phyloP scores from a whole-genome alignment of 2,113 vertebrate genomes.

The Scolopax mira region DNA sequence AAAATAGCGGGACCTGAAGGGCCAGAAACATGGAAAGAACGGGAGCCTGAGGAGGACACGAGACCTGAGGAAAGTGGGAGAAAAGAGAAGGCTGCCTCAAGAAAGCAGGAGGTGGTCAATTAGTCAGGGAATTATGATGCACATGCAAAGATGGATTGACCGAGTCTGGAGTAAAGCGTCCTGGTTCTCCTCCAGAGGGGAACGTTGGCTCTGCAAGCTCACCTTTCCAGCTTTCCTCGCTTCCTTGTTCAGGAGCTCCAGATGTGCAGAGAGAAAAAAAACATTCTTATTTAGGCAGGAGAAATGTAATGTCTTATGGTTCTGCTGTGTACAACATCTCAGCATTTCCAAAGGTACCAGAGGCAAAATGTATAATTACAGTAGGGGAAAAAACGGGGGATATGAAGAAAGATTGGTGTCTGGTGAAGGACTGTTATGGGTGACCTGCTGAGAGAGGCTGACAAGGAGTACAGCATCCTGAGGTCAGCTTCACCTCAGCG shows the following conservation, averaged over 20 bases:
- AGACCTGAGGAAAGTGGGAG: neutral
- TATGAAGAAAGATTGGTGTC: neutral
- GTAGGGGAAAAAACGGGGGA: neutral
- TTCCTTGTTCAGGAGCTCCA: neutral
- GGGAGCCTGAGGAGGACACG: neutral
- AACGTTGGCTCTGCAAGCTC: neutral
- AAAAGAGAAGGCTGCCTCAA: neutral
- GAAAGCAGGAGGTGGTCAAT: neutral
- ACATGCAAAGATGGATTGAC: neutral
- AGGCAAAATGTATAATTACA: neutral
- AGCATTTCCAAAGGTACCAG: neutral
- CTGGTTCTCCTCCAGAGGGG: neutral
- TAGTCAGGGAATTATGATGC: neutral
- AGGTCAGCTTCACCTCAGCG: neutral
- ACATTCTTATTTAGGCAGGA: neutral
- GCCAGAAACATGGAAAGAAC: neutral
- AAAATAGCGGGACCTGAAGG: neutral
- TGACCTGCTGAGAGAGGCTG: neutral
- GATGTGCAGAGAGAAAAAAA: neutral
- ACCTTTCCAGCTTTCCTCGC: neutral
- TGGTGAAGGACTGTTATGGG: neutral
- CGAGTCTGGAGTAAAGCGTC: neutral
- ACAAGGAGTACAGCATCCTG: neutral
- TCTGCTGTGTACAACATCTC: neutral
- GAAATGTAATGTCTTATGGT: neutral